A percentile compares a stretch with the other conserved stretches of the same genome.
phyloP scores from a whole-genome alignment of 2,888 invertebrate species.

The Holacanthella duospinosa region DNA sequence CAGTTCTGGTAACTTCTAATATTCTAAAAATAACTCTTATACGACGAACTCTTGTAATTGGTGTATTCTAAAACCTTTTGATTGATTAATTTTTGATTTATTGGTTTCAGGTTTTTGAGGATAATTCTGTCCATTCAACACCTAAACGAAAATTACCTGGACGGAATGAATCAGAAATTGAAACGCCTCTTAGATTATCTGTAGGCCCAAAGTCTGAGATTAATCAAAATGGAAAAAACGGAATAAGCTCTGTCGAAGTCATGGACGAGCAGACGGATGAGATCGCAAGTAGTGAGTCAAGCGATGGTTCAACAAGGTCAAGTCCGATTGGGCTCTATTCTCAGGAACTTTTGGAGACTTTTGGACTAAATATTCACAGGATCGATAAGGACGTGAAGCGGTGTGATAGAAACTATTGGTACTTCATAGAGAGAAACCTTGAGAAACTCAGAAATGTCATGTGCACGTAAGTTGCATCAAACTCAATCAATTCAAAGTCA shows the following conservation, averaged over 20 bases:
- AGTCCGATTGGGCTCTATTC: slow-evolving; percentile 44
- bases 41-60: too few relatives aligned
- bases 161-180: slow-evolving; percentile 5
- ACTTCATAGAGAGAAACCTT: slow-evolving; percentile 78
- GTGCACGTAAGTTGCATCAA: slow-evolving; percentile 65
- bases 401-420: slow-evolving; percentile 88
- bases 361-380: slow-evolving; percentile 79
- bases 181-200: too few relatives aligned
- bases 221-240: too few relatives aligned
- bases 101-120: slow-evolving; percentile 49
- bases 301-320: slow-evolving; percentile 29
- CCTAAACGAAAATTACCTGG: background rate
- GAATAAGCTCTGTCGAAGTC: background rate
- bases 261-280: background rate
- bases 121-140: slow-evolving; percentile 34
- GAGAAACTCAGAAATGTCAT: slow-evolving; percentile 88
- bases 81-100: too few relatives aligned
- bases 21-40: too few relatives aligned
- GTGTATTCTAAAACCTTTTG: too few relatives aligned
- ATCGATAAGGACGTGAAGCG: slow-evolving; percentile 94
- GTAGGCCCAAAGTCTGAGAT: background rate
- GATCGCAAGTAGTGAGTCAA: slow-evolving; percentile 14
- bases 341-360: slow-evolving; percentile 72
- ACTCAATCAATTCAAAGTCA: background rate
- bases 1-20: too few relatives aligned